Percentiles rank a stretch among this genome's conserved stretches.
Evolutionary conservation across 1,140 invertebrate genomes (phyloP).

Genomic region (Ceratina japonica): DNA sequence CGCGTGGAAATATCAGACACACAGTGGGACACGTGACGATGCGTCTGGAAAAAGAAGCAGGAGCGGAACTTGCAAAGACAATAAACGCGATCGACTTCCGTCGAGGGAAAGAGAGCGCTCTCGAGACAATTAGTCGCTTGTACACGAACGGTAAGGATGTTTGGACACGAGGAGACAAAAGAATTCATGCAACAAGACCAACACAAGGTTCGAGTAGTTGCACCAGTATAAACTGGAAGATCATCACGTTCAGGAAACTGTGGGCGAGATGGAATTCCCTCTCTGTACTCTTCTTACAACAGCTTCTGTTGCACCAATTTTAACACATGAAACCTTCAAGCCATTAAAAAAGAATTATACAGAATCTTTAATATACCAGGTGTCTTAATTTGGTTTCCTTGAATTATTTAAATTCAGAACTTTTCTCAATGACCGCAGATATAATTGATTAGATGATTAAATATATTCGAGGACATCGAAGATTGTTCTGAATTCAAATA

Average conservation of each 20-base stretch:
- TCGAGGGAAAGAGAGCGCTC: conserved; percentile 31
- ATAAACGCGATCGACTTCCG: conserved; percentile 66
- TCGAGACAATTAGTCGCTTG: conserved; percentile 53
- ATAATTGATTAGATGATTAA: too few species aligned
- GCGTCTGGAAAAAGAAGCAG: conserved; percentile 59
- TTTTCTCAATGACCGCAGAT: too few species aligned
- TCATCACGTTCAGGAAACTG: conserved; percentile 29
- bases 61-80: conserved; percentile 49
- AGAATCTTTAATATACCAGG: too few species aligned
- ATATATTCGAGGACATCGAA: too few species aligned
- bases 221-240: background rate
- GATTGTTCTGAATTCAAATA: too few species aligned
- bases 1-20: background rate
- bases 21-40: conserved; percentile 41
- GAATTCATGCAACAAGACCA: conserved; percentile 13
- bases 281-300: background rate
- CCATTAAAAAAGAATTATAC: too few species aligned
- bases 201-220: conserved; percentile 34
- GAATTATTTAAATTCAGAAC: too few species aligned
- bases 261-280: conserved; percentile 35
- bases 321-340: background rate
- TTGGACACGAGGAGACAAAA: conserved; percentile 57
- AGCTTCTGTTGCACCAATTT: background rate
- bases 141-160: conserved; percentile 60
- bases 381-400: too few species aligned